These are phyloP conservation scores for Atherinomorus stipes DNA, from an alignment of 2,113 vertebrate species.

Conservation along the genomic window DNA sequence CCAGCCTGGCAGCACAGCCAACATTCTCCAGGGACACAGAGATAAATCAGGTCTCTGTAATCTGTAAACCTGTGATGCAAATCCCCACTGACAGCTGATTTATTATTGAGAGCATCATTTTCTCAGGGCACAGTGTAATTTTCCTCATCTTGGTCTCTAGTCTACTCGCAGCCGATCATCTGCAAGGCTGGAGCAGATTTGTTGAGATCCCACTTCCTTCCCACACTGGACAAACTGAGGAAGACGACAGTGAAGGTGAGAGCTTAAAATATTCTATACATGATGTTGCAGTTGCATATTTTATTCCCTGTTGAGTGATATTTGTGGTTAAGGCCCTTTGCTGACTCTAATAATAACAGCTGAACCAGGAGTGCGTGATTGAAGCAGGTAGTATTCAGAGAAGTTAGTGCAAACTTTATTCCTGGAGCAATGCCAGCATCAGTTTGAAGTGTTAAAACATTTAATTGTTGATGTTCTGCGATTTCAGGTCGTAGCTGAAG, in stretches of 20 bases:
- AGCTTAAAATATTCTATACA: conserved; percentile 1
- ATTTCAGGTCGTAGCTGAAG: conserved; percentile 87
- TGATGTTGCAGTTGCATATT: not conserved
- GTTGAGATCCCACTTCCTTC: conserved; percentile 93
- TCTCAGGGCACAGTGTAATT: conserved; percentile 14
- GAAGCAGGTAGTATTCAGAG: not conserved
- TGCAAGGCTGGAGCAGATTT: conserved; percentile 93
- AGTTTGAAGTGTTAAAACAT: not conserved
- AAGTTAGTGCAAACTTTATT: not conserved
- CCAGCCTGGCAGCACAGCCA: not conserved
- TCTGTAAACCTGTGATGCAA: not conserved
- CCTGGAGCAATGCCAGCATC: not conserved
- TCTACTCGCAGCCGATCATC: conserved; percentile 97
- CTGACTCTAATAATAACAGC: conserved; percentile 14
- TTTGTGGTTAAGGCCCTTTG: conserved; percentile 1
- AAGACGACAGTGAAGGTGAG: conserved; percentile 92
- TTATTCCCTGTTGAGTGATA: not conserved
- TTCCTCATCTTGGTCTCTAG: conserved; percentile 71
- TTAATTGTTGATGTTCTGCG: conserved; percentile 17
- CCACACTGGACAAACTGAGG: conserved; percentile 94
- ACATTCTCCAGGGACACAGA: not conserved
- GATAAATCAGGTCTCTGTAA: not conserved
- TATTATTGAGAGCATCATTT: not conserved
- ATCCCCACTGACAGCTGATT: not conserved
- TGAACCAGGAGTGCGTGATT: not conserved